A percentile compares a stretch with the other conserved stretches of the same genome.
Evolutionary conservation across 2,797 vertebrate species (phyloP).

Genomic region (Pagetopsis macropterus): DNA sequence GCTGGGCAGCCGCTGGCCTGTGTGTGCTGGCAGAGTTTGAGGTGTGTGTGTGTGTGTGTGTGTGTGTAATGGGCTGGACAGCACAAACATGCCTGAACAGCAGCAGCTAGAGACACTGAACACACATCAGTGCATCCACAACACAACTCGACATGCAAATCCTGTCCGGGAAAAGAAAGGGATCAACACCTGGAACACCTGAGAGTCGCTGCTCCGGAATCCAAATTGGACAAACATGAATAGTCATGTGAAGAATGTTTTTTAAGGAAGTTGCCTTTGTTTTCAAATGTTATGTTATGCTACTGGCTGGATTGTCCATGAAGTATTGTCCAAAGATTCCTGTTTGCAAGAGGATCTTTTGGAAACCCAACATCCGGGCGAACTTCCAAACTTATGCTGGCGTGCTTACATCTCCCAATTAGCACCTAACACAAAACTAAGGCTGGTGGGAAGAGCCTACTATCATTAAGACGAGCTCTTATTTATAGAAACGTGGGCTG

Average conservation of each 20-base stretch:
- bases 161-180: too few relatives aligned
- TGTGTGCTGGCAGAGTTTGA: slow-evolving; percentile 45
- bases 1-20: slow-evolving; percentile 53
- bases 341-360: background rate
- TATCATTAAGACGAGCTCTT: background rate
- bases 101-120: slow-evolving; percentile 51
- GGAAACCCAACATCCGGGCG: background rate
- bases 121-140: slow-evolving; percentile 29
- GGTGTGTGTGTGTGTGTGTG: slow-evolving; percentile 14
- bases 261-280: background rate
- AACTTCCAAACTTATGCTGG: too few relatives aligned
- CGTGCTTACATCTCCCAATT: background rate
- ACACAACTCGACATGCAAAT: slow-evolving; percentile 28
- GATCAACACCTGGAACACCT: background rate
- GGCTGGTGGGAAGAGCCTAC: background rate
- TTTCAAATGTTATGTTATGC: background rate
- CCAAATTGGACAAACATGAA: background rate
- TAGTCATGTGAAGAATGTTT: background rate
- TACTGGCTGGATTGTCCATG: background rate
- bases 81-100: slow-evolving; percentile 56
- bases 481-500: background rate
- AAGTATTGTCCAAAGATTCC: background rate
- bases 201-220: background rate
- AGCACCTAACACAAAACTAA: background rate
- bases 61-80: slow-evolving; percentile 52